phyloP scores from a whole-genome alignment of 2,797 vertebrate genomes.

The Lepus townsendii region DNA sequence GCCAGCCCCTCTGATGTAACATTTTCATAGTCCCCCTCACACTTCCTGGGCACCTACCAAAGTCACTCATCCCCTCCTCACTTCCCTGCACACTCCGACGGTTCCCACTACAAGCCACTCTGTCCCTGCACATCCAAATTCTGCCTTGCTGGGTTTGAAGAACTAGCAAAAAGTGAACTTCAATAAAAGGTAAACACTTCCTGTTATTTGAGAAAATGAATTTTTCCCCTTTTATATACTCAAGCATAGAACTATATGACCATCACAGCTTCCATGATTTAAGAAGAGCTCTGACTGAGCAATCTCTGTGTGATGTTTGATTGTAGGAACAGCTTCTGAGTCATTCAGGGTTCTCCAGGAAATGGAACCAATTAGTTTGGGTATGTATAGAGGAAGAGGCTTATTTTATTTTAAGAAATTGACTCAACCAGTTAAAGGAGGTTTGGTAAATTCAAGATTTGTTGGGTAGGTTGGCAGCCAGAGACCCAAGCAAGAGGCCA shows the following conservation, averaged over 20 bases:
- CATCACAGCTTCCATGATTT: background rate
- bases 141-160: background rate
- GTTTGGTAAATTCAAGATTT: background rate
- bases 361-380: background rate
- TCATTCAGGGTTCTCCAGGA: slow-evolving; percentile 15
- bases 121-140: background rate
- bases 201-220: background rate
- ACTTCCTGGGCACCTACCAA: background rate
- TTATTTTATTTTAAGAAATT: background rate
- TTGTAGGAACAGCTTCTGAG: background rate
- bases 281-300: background rate
- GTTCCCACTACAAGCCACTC: background rate
- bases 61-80: background rate
- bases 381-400: too few relatives aligned
- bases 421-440: background rate
- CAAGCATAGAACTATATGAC: background rate
- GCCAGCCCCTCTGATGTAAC: too few relatives aligned
- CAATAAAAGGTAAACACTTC: background rate
- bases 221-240: background rate
- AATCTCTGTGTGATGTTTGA: background rate
- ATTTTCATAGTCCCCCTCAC: background rate
- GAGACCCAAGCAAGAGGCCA: background rate
- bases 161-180: background rate
- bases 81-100: background rate
- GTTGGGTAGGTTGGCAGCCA: background rate